Conservation (phyloP, 2,888 invertebrate genomes). For the Dorcus parallelipipedus region DNA sequence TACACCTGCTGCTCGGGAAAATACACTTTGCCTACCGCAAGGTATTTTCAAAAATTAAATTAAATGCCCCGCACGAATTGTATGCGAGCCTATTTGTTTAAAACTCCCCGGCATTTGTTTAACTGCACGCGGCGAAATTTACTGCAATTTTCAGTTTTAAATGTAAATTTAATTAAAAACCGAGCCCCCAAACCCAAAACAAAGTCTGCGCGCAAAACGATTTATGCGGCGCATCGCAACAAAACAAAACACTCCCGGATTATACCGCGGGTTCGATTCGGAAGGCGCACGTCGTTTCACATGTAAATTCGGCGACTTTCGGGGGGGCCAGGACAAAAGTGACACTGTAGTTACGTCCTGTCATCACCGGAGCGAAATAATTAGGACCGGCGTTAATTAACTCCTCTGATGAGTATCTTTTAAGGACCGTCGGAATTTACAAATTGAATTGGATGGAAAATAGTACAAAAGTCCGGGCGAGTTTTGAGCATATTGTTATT, state of each 20-base stretch:
- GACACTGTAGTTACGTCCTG: background rate
- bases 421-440: background rate
- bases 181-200: background rate
- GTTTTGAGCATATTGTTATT: background rate
- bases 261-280: background rate
- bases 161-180: background rate
- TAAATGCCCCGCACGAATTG: background rate
- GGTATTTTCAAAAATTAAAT: background rate
- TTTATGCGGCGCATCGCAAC: background rate
- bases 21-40: slow-evolving; percentile 12
- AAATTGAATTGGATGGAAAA: slow-evolving; percentile 1
- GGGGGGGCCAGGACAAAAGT: background rate
- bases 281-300: background rate
- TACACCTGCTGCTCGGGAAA: slow-evolving; percentile 14
- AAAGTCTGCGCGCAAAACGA: background rate
- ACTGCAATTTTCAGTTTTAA: background rate
- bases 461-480: background rate
- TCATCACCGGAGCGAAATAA: background rate
- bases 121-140: background rate
- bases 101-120: background rate
- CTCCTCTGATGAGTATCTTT: slow-evolving; percentile 1
- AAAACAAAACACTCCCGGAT: background rate
- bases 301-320: background rate
- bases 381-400: background rate
- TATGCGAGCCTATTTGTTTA: background rate